phyloP scores from a whole-genome alignment of 2,113 vertebrate species.

The Gracilinanus agilis region DNA sequence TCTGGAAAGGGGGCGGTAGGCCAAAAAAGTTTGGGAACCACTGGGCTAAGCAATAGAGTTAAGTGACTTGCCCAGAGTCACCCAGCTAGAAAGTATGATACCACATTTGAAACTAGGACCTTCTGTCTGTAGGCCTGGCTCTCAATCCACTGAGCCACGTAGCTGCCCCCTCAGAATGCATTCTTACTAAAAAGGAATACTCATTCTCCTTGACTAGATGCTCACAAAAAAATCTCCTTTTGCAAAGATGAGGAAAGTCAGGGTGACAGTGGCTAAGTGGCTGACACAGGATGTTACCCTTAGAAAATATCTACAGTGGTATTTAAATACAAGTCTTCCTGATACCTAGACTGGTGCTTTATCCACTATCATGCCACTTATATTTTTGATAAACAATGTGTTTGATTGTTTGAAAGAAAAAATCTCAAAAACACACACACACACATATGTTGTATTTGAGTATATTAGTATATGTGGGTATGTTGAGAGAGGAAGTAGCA shows the following conservation, averaged over 20 bases:
- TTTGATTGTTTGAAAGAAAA: not conserved
- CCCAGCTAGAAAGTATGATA: too few relatives aligned
- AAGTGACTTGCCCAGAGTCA: too few relatives aligned
- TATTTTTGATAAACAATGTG: not conserved
- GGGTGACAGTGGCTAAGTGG: not conserved
- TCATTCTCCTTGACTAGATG: not conserved
- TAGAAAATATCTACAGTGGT: not conserved
- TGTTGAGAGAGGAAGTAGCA: not conserved
- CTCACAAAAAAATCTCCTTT: not conserved
- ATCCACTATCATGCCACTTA: not conserved
- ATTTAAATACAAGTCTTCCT: not conserved
- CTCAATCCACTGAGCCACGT: too few relatives aligned
- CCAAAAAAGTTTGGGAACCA: too few relatives aligned
- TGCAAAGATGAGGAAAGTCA: not conserved
- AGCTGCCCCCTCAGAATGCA: too few relatives aligned
- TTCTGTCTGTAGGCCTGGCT: too few relatives aligned
- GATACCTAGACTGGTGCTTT: not conserved
- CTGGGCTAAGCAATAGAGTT: too few relatives aligned
- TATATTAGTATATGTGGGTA: not conserved
- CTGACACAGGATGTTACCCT: not conserved
- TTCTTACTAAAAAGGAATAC: too few relatives aligned
- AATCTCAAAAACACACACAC: not conserved
- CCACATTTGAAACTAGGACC: too few relatives aligned
- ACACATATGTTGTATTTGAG: not conserved
- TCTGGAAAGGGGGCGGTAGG: too few relatives aligned